These are phyloP conservation scores for Vidua chalybeata DNA, from an alignment of 2,113 vertebrate genomes.

Conservation along the genomic window DNA sequence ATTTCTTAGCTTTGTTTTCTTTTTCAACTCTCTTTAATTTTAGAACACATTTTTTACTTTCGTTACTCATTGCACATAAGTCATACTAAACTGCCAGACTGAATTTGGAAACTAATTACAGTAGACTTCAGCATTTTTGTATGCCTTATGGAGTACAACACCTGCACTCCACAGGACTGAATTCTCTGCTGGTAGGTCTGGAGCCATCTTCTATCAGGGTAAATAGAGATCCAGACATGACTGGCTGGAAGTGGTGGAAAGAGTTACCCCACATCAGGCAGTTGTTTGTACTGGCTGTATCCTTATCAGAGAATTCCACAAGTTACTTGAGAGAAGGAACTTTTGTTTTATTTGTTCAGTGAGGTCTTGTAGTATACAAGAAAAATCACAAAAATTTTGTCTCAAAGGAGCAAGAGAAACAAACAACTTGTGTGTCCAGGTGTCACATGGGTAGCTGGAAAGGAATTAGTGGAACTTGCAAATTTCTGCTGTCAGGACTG, in stretches of 20 bases:
- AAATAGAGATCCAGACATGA: constrained; percentile 3
- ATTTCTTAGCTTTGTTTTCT: neutral
- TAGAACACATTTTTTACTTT: neutral
- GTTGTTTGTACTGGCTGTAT: constrained; percentile 23
- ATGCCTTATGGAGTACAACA: neutral
- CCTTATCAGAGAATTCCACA: neutral
- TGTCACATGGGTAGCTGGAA: neutral
- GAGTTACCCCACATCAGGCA: neutral
- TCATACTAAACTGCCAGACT: neutral
- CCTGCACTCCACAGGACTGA: neutral
- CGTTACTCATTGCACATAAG: neutral
- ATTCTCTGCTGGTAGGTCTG: neutral
- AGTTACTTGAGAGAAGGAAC: constrained; percentile 8
- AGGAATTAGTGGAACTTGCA: neutral
- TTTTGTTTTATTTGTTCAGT: constrained; percentile 34
- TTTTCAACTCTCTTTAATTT: neutral
- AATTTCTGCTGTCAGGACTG: neutral
- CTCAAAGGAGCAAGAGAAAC: neutral
- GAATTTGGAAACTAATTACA: neutral
- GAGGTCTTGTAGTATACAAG: neutral
- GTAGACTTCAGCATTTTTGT: neutral
- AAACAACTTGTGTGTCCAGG: neutral
- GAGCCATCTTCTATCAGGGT: neutral
- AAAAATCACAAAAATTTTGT: neutral
- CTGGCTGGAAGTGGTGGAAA: neutral